Evolutionary conservation across 2,888 invertebrate genomes (phyloP), one percentile per base, ranked within the genome.

Genomic region (Atrina japonica): DNA sequence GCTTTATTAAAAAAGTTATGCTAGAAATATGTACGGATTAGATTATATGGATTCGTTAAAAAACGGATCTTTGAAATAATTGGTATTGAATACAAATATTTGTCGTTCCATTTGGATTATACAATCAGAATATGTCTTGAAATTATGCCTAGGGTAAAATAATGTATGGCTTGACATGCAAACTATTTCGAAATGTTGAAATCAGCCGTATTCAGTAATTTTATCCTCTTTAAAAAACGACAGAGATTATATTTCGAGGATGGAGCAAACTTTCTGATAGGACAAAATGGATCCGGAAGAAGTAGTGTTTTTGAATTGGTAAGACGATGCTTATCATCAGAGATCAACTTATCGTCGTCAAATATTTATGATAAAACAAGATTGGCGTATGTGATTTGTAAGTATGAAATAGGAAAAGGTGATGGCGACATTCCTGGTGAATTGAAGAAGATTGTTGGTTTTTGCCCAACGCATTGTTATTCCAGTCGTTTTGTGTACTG

Each of bases 231-330:
- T 18, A 53, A 53, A 27, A 30, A 53, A 2, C 53, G 30, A n/a
- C 53, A 53, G 6, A 7, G 29, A n/a, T 7, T 53, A 14, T 29
- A 25, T 3, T 29, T 53, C 30, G n/a, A 27, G 14, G n/a, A 27
- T 7, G 53, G 53, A 27, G 30, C 30, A 16, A 53, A 53, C 53
- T 29, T 53, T 27, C 7, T 53, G 9, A 30, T 53, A 18, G 53
- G 53, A 7, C 53, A 53, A 53, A 53, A 53, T 53, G 27, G 29
- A 23, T 53, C 53, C 6, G 53, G 53, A 25, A 53, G 30, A 23
- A 53, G 29, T n/a, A 53, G 53, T 29, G 30, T 53, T n/a, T 30
- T 53, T 2, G 53, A 53, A 27, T 16, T 53, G 27, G 30, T 53
- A n/a, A 3, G 53, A 14, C 53, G 53, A 1, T 53, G 53, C n/a